A percentile compares a stretch with the other conserved stretches of the same genome.
These are phyloP conservation scores for Acleris emargana DNA, from an alignment of 2,888 invertebrate species.

Conservation along the genomic window DNA sequence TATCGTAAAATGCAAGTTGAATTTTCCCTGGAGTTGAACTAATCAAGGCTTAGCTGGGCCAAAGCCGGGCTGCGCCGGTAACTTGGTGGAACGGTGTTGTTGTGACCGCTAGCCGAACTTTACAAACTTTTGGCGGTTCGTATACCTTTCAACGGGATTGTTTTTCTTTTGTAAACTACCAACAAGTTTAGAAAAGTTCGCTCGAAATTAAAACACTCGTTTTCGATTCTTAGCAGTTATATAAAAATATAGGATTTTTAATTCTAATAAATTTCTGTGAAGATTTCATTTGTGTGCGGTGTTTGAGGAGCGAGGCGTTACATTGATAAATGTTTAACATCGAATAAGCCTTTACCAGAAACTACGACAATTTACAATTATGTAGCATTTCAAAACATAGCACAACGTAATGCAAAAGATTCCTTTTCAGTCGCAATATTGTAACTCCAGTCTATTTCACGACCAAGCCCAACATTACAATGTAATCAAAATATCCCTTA, in stretches of 20 bases:
- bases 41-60: conserved; percentile 31
- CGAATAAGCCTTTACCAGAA: too few species aligned
- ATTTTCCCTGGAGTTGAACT: conserved; percentile 28
- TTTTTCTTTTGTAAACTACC: conserved; percentile 23
- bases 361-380: too few species aligned
- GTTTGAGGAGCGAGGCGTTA: too few species aligned
- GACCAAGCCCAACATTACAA: conserved; percentile 13
- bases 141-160: conserved; percentile 20
- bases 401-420: not conserved
- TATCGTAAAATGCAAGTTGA: conserved; percentile 34
- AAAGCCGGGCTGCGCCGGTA: conserved; percentile 25
- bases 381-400: too few species aligned
- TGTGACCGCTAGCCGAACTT: conserved; percentile 23
- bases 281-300: too few species aligned
- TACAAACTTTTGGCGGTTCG: conserved; percentile 18
- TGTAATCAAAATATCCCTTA: conserved; percentile 33
- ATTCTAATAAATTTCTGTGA: too few species aligned
- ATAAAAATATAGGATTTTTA: too few species aligned
- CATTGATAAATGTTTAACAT: too few species aligned
- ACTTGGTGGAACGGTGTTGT: conserved; percentile 25
- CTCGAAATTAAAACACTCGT: too few species aligned
- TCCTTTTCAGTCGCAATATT: conserved; percentile 5
- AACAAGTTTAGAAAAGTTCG: too few species aligned
- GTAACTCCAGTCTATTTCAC: conserved; percentile 1
- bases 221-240: too few species aligned